phyloP scores from a whole-genome alignment of 2,113 vertebrate genomes.

The Oriolus oriolus region DNA sequence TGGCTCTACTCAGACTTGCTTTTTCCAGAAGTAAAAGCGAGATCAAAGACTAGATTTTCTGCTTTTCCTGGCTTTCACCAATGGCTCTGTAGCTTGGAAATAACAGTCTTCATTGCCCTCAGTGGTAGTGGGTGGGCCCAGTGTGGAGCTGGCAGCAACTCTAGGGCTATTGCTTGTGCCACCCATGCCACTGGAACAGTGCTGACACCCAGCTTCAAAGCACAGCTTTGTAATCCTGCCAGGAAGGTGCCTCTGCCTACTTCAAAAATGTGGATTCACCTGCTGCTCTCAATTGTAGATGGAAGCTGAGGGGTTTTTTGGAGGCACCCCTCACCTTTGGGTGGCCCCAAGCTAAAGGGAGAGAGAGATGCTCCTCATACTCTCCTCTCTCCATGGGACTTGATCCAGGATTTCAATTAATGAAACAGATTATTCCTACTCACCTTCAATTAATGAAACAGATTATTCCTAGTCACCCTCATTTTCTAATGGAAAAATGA shows the following conservation, averaged over 20 bases:
- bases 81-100: neutral
- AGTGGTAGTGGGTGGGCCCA: rapidly evolving
- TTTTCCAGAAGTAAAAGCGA: neutral
- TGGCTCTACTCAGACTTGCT: neutral
- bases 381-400: neutral
- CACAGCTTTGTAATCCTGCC: neutral
- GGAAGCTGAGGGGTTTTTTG: neutral
- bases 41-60: neutral
- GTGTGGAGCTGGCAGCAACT: neutral
- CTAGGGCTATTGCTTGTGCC: neutral
- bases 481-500: neutral
- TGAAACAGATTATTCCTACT: neutral
- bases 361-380: rapidly evolving
- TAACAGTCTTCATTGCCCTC: neutral
- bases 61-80: neutral
- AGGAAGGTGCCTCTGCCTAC: neutral
- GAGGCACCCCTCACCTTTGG: rapidly evolving
- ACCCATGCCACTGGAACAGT: neutral
- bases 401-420: neutral
- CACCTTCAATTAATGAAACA: neutral
- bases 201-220: neutral
- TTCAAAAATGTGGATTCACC: neutral
- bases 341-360: neutral
- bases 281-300: neutral
- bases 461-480: neutral